Conservation (phyloP, 1,140 invertebrate genomes). For the Cherax destructor region DNA sequence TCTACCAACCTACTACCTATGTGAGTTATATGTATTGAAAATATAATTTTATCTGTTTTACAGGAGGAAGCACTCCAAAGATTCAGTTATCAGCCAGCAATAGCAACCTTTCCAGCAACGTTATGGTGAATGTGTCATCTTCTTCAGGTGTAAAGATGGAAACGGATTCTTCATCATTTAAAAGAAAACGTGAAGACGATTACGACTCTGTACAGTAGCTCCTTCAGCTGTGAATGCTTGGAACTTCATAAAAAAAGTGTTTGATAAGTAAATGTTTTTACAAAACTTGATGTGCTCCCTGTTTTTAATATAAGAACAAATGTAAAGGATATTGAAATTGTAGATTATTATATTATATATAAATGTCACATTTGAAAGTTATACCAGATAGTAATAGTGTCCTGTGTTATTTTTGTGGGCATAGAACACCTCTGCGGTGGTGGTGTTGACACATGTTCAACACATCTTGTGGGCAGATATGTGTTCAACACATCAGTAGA, state of each 20-base stretch:
- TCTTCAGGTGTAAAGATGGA: slow-evolving; percentile 43
- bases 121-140: slow-evolving; percentile 42
- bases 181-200: slow-evolving; percentile 51
- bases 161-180: slow-evolving; percentile 27
- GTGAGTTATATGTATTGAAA: too few relatives aligned
- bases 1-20: too few relatives aligned
- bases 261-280: background rate
- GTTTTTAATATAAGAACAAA: background rate
- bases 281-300: background rate
- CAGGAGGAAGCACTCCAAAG: slow-evolving; percentile 44
- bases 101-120: slow-evolving; percentile 30
- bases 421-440: too few relatives aligned
- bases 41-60: background rate
- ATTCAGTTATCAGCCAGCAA: slow-evolving; percentile 43
- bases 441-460: too few relatives aligned
- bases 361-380: background rate
- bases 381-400: background rate
- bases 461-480: too few relatives aligned
- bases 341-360: too few relatives aligned
- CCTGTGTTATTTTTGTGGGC: background rate
- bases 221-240: background rate
- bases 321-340: background rate
- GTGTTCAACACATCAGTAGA: too few relatives aligned
- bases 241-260: background rate
- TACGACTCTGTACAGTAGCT: slow-evolving; percentile 25